Evolutionary conservation across 2,113 vertebrate genomes (phyloP).

Genomic region (Emydocephalus ijimae): DNA sequence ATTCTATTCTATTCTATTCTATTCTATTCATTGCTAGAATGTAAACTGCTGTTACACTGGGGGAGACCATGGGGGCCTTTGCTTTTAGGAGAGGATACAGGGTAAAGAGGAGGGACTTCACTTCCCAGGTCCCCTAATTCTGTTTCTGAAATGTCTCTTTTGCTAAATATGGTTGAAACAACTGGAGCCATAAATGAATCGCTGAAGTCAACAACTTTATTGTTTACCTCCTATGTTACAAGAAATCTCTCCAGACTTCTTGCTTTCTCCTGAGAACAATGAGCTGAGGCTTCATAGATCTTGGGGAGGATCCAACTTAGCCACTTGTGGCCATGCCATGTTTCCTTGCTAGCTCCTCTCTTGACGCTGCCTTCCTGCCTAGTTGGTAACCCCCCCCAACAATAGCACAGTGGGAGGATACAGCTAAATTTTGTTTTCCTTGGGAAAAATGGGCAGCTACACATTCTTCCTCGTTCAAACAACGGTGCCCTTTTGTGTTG

Average conservation of each 20-base stretch:
- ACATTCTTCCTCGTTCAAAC: background rate
- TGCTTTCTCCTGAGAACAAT: no score
- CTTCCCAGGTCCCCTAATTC: background rate
- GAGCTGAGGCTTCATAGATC: no score
- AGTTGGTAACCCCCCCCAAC: no score
- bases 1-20: no score
- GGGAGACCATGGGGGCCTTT: background rate
- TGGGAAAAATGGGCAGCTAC: conserved; percentile 17
- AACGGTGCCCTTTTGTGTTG: background rate
- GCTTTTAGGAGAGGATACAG: background rate
- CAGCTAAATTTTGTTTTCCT: conserved; percentile 43
- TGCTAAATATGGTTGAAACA: background rate
- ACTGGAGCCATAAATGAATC: no score
- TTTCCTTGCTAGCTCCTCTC: no score
- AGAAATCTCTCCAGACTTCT: no score
- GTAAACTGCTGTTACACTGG: rapidly evolving
- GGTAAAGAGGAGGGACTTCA: background rate
- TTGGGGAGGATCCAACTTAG: no score
- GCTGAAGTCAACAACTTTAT: no score
- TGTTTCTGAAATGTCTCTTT: conserved; percentile 36
- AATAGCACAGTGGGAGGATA: conserved; percentile 36
- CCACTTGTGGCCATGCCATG: no score
- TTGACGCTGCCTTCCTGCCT: no score
- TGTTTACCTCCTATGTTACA: no score
- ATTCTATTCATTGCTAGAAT: rapidly evolving